phyloP scores from a whole-genome alignment of 2,888 invertebrate species.

The Hyposoter dolosus region DNA sequence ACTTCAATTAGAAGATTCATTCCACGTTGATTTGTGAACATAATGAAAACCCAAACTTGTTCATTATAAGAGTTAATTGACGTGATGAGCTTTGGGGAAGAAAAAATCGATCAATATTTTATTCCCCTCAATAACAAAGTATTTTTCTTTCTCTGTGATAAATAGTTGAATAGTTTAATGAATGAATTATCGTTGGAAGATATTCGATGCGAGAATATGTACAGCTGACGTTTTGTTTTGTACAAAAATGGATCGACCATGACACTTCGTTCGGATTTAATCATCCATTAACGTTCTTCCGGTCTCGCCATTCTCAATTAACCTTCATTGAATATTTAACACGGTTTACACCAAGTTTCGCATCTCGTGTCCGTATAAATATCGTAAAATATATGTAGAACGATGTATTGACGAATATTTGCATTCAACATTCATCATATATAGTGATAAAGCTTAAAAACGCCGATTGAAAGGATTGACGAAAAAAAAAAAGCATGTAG shows the following conservation, averaged over 20 bases:
- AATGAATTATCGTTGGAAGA: background rate
- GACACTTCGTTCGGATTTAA: background rate
- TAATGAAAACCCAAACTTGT: background rate
- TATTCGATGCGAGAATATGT: background rate
- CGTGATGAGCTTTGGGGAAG: too few relatives aligned
- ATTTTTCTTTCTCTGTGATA: background rate
- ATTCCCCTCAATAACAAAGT: too few relatives aligned
- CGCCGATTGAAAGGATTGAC: conserved; percentile 22
- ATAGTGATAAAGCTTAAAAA: background rate
- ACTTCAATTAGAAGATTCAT: background rate
- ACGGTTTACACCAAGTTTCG: conserved; percentile 27
- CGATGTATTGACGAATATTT: conserved; percentile 4
- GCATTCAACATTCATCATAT: background rate
- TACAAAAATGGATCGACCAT: background rate
- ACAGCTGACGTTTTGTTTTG: background rate
- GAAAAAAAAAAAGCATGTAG: conserved; percentile 13
- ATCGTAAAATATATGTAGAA: background rate
- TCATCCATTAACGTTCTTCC: background rate
- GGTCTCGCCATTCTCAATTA: conserved; percentile 4
- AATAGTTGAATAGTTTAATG: background rate
- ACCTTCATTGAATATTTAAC: conserved; percentile 52
- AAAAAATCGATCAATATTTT: too few relatives aligned
- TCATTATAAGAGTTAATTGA: background rate
- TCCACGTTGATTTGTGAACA: background rate
- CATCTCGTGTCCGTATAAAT: background rate